Conservation (phyloP, 2,888 invertebrate genomes). For the Himalopsyche anomala region DNA sequence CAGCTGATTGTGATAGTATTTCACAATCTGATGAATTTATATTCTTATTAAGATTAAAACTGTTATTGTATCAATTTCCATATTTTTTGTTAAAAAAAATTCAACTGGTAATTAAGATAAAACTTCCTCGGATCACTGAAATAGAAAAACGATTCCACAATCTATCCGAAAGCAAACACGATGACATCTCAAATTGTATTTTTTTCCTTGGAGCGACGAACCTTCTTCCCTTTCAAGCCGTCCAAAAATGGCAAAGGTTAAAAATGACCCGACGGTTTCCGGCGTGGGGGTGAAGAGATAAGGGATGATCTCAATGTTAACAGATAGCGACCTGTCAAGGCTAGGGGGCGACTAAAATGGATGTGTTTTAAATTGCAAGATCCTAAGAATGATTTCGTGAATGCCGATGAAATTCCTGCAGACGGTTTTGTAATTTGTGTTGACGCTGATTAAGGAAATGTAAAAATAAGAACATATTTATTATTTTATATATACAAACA, state of each 20-base stretch:
- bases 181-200: constrained; percentile 9
- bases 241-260: constrained; percentile 62
- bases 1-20: too few relatives aligned
- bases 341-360: constrained; percentile 57
- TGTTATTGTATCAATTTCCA: too few relatives aligned
- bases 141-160: constrained; percentile 23
- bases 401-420: background rate
- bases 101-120: too few relatives aligned
- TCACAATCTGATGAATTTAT: too few relatives aligned
- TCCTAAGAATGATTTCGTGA: background rate
- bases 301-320: constrained; percentile 58
- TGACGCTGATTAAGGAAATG: background rate
- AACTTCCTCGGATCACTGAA: background rate
- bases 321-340: constrained; percentile 62
- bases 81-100: too few relatives aligned
- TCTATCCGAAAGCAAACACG: constrained; percentile 7
- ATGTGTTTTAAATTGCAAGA: constrained; percentile 63
- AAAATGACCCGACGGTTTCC: constrained; percentile 60
- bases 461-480: too few relatives aligned
- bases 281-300: constrained; percentile 57
- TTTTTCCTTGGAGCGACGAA: background rate
- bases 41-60: too few relatives aligned
- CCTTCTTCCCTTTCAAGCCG: constrained; percentile 42
- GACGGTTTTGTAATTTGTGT: background rate
- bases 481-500: too few relatives aligned